These are phyloP conservation scores for Oenanthe melanoleuca DNA, from an alignment of 2,113 vertebrate genomes.

Conservation along the genomic window DNA sequence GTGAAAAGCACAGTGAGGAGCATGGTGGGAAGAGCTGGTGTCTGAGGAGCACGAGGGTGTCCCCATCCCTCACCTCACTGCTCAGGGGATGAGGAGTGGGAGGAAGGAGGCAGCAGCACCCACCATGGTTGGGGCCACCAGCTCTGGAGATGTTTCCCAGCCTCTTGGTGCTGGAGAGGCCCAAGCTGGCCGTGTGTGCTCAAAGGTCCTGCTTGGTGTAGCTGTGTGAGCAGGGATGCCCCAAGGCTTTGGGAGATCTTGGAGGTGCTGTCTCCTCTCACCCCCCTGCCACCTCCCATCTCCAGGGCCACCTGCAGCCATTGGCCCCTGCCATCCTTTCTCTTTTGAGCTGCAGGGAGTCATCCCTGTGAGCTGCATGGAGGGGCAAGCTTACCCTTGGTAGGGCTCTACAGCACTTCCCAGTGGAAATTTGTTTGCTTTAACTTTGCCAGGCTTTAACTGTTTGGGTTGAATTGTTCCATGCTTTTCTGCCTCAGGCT, in stretches of 20 bases:
- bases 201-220: fast-evolving
- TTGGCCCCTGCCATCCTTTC: not conserved
- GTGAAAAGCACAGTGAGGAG: not conserved
- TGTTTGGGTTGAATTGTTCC: constrained; percentile 12
- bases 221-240: not conserved
- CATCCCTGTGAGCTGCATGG: fast-evolving
- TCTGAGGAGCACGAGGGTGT: not conserved
- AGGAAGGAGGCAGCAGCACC: not conserved
- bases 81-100: not conserved
- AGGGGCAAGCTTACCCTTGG: not conserved
- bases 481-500: not conserved
- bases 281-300: not conserved
- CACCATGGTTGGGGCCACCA: not conserved
- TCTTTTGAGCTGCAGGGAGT: not conserved
- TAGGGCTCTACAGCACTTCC: not conserved
- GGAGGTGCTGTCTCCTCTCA: not conserved
- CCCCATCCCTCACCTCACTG: not conserved
- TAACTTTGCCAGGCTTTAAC: constrained; percentile 33
- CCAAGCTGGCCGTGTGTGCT: not conserved
- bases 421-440: not conserved
- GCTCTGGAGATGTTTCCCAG: not conserved
- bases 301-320: not conserved
- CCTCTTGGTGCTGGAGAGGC: not conserved
- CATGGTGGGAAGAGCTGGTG: not conserved
- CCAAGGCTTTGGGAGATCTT: not conserved